Evolutionary conservation across 2,113 vertebrate genomes (phyloP).

Genomic region (Clarias magur): DNA sequence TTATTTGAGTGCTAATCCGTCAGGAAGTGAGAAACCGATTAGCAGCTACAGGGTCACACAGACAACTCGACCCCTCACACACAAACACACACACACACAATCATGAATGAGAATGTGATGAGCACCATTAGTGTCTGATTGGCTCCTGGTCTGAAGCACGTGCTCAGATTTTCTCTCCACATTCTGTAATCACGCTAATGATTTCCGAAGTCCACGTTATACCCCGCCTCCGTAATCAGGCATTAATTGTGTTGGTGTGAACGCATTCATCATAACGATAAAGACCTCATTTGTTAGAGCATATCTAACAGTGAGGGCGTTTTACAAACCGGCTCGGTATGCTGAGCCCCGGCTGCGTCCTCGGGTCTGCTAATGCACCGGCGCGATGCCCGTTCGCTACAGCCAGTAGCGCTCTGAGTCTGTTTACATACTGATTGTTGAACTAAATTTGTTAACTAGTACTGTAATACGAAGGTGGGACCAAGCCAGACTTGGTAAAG

Average conservation of each 20-base stretch:
- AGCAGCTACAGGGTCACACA: neutral
- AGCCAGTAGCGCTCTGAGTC: neutral
- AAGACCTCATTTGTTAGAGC: neutral
- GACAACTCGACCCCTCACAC: neutral
- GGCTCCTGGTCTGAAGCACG: neutral
- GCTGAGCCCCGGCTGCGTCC: neutral
- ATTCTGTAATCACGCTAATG: neutral
- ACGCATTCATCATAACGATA: neutral
- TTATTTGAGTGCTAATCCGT: constrained; percentile 7
- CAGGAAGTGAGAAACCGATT: neutral
- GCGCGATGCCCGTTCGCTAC: neutral
- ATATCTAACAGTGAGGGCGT: neutral
- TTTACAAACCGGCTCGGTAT: neutral
- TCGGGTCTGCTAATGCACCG: neutral
- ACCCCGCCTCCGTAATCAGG: neutral
- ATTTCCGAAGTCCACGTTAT: neutral
- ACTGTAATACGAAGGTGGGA: neutral
- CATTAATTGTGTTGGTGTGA: neutral
- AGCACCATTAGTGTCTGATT: constrained; percentile 1
- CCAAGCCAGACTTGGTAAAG: neutral
- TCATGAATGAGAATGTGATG: constrained; percentile 10
- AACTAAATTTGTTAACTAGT: neutral
- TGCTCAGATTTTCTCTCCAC: neutral
- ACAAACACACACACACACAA: neutral
- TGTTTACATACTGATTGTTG: neutral